Evolutionary conservation across 2,113 vertebrate genomes (phyloP), one percentile per base, ranked within the genome.

Genomic region (Leucoraja erinaceus): DNA sequence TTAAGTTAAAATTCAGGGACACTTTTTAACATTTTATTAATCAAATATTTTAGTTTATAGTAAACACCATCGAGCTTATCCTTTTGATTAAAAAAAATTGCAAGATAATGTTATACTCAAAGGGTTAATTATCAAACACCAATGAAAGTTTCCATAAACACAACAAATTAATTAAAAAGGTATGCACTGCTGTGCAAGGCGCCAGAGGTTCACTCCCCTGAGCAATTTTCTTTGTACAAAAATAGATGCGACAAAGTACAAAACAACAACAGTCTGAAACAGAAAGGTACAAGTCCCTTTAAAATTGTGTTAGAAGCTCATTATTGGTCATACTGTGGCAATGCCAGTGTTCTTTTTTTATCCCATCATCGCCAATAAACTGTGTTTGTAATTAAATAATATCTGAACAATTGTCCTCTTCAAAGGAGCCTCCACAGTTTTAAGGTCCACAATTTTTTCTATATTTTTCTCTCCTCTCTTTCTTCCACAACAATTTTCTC

Each of bases 141-240:
- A 91, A 72, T 54, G 68, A 72, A 28, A 33, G 68, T 74, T 91
- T 91, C 68, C 90, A 72, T 68, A 91, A 91, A 91, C 90, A 91
- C 90, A 74, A 72, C 90, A 91, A 70, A 91, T 91, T 91, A 91
- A 91, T 91, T 91, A 91, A 91, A 91, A 79, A 91, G 5, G 66
- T 91, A 54, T 91, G 68, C 90, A 91, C 66, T 91, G 90, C 66
- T 72, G 90, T 5, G 66, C 90, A 91, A 91, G 72, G 66, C 68
- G 59, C 90, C 90, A 91, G 38, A 68, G 90, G 31, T 91, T 91
- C 90, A 91, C 66, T 54, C 68, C 90, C 81, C 33, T 33, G 90
- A 91, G 66, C 22, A 38, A 91, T 91, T 72, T 91, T 72, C 33
- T 72, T 72, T 0, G 70, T 54, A 54, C 66, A 91, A 91, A 91